Conservation (phyloP, 1,140 invertebrate genomes). For the Limonius californicus region DNA sequence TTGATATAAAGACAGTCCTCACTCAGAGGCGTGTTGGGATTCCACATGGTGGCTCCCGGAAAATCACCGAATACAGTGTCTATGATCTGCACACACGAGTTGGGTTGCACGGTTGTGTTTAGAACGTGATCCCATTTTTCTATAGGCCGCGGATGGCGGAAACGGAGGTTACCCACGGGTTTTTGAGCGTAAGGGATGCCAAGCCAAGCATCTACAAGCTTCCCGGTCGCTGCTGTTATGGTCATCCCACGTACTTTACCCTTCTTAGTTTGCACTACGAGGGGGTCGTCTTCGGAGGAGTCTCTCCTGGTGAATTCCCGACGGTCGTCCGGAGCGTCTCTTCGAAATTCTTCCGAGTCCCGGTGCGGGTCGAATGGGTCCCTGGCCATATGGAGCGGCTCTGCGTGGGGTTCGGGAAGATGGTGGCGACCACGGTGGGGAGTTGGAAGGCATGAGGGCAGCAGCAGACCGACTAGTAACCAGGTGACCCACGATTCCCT, state of each 20-base stretch:
- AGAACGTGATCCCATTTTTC: slow-evolving; percentile 79
- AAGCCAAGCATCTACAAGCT: slow-evolving; percentile 81
- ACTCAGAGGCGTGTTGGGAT: slow-evolving; percentile 85
- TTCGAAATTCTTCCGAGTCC: slow-evolving; percentile 46
- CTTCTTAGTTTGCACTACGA: slow-evolving; percentile 74
- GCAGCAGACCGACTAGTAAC: slow-evolving; percentile 29
- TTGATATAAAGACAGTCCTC: slow-evolving; percentile 98
- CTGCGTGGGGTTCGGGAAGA: slow-evolving; percentile 40
- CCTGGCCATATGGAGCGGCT: slow-evolving; percentile 41
- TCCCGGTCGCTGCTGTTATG: slow-evolving; percentile 72
- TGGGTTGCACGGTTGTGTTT: slow-evolving; percentile 78
- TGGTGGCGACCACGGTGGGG: slow-evolving; percentile 44
- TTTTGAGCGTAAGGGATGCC: slow-evolving; percentile 94
- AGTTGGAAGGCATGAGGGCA: slow-evolving; percentile 31
- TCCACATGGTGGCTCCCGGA: slow-evolving; percentile 93
- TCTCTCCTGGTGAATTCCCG: slow-evolving; percentile 42
- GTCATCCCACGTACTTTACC: slow-evolving; percentile 75
- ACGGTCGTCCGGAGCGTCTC: slow-evolving; percentile 44
- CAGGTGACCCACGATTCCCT: slow-evolving; percentile 30
- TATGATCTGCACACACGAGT: slow-evolving; percentile 86
- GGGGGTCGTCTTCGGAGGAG: slow-evolving; percentile 56
- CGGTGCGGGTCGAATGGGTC: slow-evolving; percentile 46
- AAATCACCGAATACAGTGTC: slow-evolving; percentile 92
- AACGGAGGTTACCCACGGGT: slow-evolving; percentile 79
- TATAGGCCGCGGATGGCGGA: slow-evolving; percentile 80